Percentiles rank a stretch among this genome's conserved stretches.
These are phyloP conservation scores for Lepus americanus DNA, from an alignment of 2,113 vertebrate species.

Conservation along the genomic window DNA sequence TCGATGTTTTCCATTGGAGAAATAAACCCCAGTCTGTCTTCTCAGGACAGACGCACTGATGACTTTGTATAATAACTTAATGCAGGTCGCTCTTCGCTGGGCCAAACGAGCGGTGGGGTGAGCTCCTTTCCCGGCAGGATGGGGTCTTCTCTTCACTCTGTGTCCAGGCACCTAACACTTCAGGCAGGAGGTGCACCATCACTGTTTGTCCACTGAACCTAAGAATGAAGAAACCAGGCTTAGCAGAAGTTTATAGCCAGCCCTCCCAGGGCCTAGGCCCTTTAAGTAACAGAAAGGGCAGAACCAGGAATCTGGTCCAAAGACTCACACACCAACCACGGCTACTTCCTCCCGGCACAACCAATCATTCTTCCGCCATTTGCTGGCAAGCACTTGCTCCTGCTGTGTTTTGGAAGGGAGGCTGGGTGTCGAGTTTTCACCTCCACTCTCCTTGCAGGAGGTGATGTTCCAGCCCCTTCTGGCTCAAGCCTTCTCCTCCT, in stretches of 20 bases:
- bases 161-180: not conserved
- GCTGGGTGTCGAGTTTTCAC: not conserved
- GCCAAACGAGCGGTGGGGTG: not conserved
- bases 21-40: not conserved
- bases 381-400: not conserved
- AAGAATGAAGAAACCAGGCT: conserved; percentile 9
- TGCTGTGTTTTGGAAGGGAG: not conserved
- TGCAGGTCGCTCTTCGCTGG: not conserved
- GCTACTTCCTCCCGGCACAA: not conserved
- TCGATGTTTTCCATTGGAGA: not conserved
- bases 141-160: not conserved
- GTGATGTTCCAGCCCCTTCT: not conserved
- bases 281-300: conserved; percentile 54
- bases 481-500: not conserved
- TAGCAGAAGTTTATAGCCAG: not conserved
- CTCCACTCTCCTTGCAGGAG: not conserved
- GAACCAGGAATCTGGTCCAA: not conserved
- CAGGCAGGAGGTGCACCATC: not conserved
- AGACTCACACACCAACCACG: conserved; percentile 34
- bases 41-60: not conserved
- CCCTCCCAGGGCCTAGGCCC: not conserved
- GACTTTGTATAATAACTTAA: not conserved
- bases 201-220: not conserved
- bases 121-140: not conserved
- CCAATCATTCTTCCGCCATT: not conserved